These are phyloP conservation scores for Liasis olivaceus DNA, from an alignment of 2,797 vertebrate species.

Conservation along the genomic window DNA sequence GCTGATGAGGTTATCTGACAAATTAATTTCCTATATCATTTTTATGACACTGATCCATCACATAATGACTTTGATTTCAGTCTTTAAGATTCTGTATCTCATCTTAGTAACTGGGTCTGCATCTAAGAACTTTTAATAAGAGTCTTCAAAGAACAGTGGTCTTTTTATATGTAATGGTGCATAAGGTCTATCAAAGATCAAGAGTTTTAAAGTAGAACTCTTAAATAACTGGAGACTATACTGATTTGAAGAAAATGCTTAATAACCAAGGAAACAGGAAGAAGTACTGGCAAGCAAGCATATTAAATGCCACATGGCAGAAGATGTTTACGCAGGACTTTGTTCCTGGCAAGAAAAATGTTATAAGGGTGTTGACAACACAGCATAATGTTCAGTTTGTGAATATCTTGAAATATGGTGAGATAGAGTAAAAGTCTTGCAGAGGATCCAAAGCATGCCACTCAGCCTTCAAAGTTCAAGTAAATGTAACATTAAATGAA, in stretches of 20 bases:
- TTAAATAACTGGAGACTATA: background rate
- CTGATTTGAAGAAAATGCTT: constrained; percentile 36
- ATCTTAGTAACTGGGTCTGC: background rate
- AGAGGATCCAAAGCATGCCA: background rate
- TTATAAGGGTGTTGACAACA: constrained; percentile 11
- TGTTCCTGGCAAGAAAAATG: constrained; percentile 38
- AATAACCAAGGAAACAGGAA: constrained; percentile 27
- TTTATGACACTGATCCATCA: background rate
- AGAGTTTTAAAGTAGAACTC: constrained; percentile 19
- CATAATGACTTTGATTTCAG: too few species aligned
- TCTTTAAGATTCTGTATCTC: background rate
- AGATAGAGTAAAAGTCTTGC: constrained; percentile 21
- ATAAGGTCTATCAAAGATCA: constrained; percentile 8
- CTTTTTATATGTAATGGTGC: background rate
- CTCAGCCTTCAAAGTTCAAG: background rate
- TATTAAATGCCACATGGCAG: constrained; percentile 11
- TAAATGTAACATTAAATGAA: constrained; percentile 9
- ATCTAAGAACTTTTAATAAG: constrained; percentile 36
- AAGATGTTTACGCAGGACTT: constrained; percentile 21
- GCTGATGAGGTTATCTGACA: background rate
- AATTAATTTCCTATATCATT: background rate
- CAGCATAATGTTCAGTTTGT: background rate
- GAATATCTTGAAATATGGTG: background rate
- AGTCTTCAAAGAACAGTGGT: constrained; percentile 18
- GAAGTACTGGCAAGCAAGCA: constrained; percentile 32